Conservation (phyloP, 2,113 vertebrate species). For the Eolophus roseicapilla region DNA sequence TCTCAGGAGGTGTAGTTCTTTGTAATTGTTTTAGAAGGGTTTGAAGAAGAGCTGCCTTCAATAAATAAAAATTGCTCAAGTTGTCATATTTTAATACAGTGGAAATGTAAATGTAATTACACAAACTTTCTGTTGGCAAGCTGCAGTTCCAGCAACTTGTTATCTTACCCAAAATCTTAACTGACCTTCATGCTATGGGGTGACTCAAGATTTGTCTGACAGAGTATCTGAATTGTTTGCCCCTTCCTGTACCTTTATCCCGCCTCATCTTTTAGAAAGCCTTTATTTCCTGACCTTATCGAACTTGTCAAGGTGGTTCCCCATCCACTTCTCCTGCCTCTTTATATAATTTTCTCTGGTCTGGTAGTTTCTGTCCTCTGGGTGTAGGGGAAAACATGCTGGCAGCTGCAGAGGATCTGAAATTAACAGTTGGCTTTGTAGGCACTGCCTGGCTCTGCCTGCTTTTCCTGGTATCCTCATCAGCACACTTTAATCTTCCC, state of each 20-base stretch:
- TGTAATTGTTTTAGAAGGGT: neutral
- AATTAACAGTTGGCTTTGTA: neutral
- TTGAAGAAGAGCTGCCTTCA: neutral
- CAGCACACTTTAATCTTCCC: neutral
- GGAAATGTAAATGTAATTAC: neutral
- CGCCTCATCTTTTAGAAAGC: neutral
- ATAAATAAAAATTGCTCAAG: neutral
- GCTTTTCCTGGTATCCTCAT: neutral
- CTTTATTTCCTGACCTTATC: neutral
- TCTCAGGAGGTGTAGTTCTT: neutral
- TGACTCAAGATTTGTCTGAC: neutral
- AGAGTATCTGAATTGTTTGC: neutral
- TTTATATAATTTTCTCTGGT: neutral
- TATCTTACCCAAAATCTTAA: neutral
- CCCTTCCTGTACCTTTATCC: neutral
- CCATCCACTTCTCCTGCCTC: neutral
- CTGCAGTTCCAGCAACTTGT: neutral
- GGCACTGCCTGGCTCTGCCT: neutral
- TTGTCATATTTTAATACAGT: neutral
- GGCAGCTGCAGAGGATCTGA: neutral
- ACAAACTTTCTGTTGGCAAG: neutral
- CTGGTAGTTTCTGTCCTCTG: neutral
- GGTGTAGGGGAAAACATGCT: neutral
- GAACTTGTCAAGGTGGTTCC: neutral
- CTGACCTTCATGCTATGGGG: neutral